Percentiles rank a stretch among this genome's conserved stretches.
These are phyloP conservation scores for Oenanthe oenanthe DNA, from an alignment of 2,113 vertebrate genomes.

Conservation along the genomic window DNA sequence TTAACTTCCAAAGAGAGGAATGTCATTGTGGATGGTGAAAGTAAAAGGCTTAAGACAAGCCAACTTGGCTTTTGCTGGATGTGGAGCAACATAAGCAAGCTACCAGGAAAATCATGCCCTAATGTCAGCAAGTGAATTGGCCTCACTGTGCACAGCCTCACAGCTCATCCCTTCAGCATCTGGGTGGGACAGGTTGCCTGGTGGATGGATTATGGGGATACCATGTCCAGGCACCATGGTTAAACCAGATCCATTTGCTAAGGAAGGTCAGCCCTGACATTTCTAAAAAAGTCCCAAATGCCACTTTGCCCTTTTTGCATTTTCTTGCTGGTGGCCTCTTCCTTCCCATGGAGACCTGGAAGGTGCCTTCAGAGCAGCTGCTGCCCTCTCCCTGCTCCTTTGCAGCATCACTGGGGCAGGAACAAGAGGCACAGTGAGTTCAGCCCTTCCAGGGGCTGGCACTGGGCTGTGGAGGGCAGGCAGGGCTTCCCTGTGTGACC, in stretches of 20 bases:
- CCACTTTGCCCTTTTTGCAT: neutral
- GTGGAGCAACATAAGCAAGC: neutral
- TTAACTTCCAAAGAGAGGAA: neutral
- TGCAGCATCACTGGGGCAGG: rapidly evolving
- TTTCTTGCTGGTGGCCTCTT: neutral
- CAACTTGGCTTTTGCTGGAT: neutral
- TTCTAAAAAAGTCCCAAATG: neutral
- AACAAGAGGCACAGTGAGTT: neutral
- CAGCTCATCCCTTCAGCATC: rapidly evolving
- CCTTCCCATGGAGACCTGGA: rapidly evolving
- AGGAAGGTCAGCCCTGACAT: neutral
- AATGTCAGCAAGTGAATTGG: neutral
- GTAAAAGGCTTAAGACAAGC: neutral
- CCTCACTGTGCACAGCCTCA: neutral
- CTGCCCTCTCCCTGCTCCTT: neutral
- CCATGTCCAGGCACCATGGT: neutral
- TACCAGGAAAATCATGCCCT: neutral
- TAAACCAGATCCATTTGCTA: neutral
- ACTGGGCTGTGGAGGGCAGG: neutral
- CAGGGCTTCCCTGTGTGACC: neutral
- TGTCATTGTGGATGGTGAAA: neutral
- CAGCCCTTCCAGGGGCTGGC: neutral
- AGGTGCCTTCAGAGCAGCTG: neutral
- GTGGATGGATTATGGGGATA: neutral
- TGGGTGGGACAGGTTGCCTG: neutral